A percentile compares a stretch with the other conserved stretches of the same genome.
Evolutionary conservation across 2,113 vertebrate genomes (phyloP).

Genomic region (Ciconia maguari): DNA sequence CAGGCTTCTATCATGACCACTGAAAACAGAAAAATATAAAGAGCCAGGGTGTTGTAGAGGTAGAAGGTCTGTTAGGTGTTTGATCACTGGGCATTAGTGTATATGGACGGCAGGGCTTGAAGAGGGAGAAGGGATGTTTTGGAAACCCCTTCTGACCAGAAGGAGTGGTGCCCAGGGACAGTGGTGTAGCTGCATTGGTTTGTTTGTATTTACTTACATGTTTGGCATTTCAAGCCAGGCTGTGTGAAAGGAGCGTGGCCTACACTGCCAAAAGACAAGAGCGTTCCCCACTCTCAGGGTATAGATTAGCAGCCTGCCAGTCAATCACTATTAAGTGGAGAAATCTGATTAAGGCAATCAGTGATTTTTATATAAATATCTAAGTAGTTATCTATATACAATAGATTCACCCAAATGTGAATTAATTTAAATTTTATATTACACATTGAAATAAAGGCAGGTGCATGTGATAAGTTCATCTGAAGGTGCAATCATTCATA

Average conservation of each 20-base stretch:
- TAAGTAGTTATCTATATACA: not conserved
- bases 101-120: not conserved
- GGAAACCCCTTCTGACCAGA: not conserved
- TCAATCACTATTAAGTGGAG: not conserved
- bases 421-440: not conserved
- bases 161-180: accelerated
- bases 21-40: not conserved
- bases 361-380: not conserved
- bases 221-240: not conserved
- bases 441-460: not conserved
- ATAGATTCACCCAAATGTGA: not conserved
- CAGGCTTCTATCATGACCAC: not conserved
- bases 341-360: not conserved
- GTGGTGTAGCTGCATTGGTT: not conserved
- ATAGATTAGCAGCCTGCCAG: not conserved
- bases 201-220: not conserved
- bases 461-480: not conserved
- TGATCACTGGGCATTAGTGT: too few species aligned
- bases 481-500: not conserved
- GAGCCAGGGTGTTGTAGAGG: not conserved
- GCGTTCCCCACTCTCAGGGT: not conserved
- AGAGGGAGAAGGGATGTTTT: not conserved
- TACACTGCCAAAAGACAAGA: not conserved
- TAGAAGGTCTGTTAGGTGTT: not conserved
- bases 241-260: not conserved